phyloP scores from a whole-genome alignment of 2,113 vertebrate species.

The Rhadina sibilatrix region DNA sequence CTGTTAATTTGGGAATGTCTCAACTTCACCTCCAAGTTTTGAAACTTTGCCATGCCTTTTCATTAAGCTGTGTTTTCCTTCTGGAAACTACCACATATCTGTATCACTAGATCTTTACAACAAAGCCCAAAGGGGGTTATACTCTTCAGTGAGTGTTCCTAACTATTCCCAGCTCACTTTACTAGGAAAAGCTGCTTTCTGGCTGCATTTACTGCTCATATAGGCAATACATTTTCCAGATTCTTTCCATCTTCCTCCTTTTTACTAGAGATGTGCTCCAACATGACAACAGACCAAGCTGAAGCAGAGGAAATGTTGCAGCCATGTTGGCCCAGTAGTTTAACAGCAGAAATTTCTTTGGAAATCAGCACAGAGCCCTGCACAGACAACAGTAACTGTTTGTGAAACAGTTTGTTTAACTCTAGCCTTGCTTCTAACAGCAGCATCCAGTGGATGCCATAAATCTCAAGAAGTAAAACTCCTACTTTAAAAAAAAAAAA shows the following conservation, averaged over 20 bases:
- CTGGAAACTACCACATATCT: not conserved
- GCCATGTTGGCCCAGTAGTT: not conserved
- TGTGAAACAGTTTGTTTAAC: not conserved
- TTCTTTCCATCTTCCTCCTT: constrained; percentile 6
- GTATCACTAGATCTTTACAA: not conserved
- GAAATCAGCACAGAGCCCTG: not conserved
- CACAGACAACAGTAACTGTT: not conserved
- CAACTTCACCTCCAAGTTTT: constrained; percentile 6
- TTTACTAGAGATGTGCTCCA: not conserved
- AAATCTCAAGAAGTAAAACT: not conserved
- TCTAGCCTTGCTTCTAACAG: not conserved
- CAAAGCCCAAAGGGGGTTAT: not conserved
- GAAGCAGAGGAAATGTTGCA: not conserved
- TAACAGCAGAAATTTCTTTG: not conserved
- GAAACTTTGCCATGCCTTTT: not conserved
- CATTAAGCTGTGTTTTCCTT: constrained; percentile 5
- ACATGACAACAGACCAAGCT: not conserved
- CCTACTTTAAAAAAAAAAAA: not conserved
- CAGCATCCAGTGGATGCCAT: not conserved
- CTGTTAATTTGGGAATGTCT: not conserved
- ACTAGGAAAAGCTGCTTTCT: constrained; percentile 21
- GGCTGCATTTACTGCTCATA: not conserved
- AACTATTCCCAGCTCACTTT: not conserved
- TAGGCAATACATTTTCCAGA: constrained; percentile 24
- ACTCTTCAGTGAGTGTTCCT: not conserved